Base-by-base conservation (phyloP, 2,888 invertebrate species). In the Oscheius sp. region DNA sequence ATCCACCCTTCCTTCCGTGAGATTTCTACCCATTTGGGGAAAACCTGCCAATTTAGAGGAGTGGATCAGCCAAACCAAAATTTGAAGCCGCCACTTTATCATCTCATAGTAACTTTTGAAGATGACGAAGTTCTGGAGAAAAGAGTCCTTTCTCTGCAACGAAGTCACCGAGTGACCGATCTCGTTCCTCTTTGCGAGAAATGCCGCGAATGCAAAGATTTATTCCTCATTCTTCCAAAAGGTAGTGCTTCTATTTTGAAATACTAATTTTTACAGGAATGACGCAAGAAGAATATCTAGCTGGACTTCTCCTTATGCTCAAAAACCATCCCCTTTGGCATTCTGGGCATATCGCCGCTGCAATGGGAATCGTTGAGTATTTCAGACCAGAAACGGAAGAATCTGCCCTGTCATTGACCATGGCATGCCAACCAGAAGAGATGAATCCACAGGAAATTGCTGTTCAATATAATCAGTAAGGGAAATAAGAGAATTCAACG, bases 291-390 rank as follows among this genome's bases (percentile, higher is more conserved):
- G 78, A 74, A 12, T 78, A 79, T 45, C 49, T 79, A 7, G 55
- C 68, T 46, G 46, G 64, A 23, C 71, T 81, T 16, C 75, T 81
- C 63, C 49, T 66, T 46, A 69, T 72, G 12, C 75, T 82, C 9
- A 74, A 76, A 5, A 76, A 77, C 23, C 74, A 82, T 45, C 69
- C 79, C 72, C 75, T 78, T 12, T 82, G 82, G 82, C 80, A 80
- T 53, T 64, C 77, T 0, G 72, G 74, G 5, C 81, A 81, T 45
- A 77, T 81, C 25, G 78, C 79, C 25, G 55, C 78, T 18, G 73
- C 72, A 25, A 55, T 81, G 5, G 80, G 81, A 12, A 68, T 76
- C 5, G 23, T 77, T 1, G 77, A 78, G 35, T 81, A 68, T 72
- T 80, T 81, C 13, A 55, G 21, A 23, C 55, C 55, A 23, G 55